A percentile compares a stretch with the other conserved stretches of the same genome.
phyloP scores from a whole-genome alignment of 2,113 vertebrate species.

The Enhydra lutris region DNA sequence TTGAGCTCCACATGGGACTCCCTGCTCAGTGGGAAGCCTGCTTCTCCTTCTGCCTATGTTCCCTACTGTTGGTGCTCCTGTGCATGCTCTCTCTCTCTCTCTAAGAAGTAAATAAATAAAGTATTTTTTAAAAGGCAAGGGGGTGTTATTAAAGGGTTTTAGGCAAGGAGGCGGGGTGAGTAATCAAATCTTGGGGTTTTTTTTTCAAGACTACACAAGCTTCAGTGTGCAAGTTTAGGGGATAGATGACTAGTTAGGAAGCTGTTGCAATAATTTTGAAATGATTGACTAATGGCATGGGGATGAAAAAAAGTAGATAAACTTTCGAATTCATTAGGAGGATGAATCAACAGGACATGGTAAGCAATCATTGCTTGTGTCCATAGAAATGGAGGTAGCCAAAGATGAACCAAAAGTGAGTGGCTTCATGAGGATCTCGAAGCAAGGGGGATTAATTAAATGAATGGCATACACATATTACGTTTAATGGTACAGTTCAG shows the following conservation, averaged over 20 bases:
- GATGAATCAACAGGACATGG: background rate
- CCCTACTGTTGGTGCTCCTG: background rate
- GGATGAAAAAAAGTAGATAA: background rate
- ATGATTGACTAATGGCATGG: background rate
- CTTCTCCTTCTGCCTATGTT: background rate
- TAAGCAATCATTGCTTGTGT: background rate
- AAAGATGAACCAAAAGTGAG: background rate
- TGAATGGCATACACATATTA: background rate
- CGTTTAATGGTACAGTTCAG: background rate
- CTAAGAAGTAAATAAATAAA: background rate
- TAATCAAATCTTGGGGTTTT: background rate
- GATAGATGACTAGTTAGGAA: background rate
- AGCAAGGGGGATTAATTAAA: background rate
- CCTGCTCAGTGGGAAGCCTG: no score
- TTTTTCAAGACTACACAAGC: background rate
- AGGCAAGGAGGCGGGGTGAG: background rate
- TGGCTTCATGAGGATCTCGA: background rate
- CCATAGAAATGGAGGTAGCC: background rate
- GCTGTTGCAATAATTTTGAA: background rate
- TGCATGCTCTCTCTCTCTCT: background rate
- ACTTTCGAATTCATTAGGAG: background rate
- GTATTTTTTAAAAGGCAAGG: background rate
- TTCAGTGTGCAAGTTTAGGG: background rate
- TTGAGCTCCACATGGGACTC: no score
- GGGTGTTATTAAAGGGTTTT: background rate